Percentiles rank a stretch among this genome's conserved stretches.
These are phyloP conservation scores for Motacilla tschutschensis DNA, from an alignment of 2,113 vertebrate species.

Conservation along the genomic window DNA sequence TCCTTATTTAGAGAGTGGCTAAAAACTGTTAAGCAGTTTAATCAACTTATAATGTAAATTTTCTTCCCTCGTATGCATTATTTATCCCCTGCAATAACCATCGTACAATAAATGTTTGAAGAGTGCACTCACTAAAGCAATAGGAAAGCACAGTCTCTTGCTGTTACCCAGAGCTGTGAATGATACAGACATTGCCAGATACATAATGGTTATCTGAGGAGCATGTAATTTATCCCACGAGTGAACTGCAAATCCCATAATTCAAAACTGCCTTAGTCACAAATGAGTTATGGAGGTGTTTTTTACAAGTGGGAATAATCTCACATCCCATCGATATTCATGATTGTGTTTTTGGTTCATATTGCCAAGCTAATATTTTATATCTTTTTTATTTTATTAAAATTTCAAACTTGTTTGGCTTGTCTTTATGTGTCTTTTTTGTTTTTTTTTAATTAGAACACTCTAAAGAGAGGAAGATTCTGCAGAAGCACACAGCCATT, in stretches of 20 bases:
- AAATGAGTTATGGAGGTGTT: constrained; percentile 46
- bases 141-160: constrained; percentile 44
- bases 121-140: constrained; percentile 27
- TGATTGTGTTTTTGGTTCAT: constrained; percentile 32
- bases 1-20: constrained; percentile 82
- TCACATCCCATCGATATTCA: constrained; percentile 13
- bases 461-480: neutral
- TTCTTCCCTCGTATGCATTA: constrained; percentile 74
- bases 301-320: constrained; percentile 45
- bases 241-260: constrained; percentile 45
- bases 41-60: constrained; percentile 78
- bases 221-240: constrained; percentile 51
- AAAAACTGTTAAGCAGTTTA: constrained; percentile 84
- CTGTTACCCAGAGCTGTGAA: constrained; percentile 42
- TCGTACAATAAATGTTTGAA: constrained; percentile 43
- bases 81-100: constrained; percentile 63
- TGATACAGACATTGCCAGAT: constrained; percentile 49
- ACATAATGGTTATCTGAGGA: constrained; percentile 43
- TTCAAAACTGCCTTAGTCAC: constrained; percentile 28
- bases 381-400: constrained; percentile 10
- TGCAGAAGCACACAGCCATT: neutral
- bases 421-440: neutral
- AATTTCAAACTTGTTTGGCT: neutral
- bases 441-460: neutral
- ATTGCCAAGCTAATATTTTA: neutral